Evolutionary conservation across 2,797 vertebrate genomes (phyloP).

Genomic region (Neomorphus geoffroyi): DNA sequence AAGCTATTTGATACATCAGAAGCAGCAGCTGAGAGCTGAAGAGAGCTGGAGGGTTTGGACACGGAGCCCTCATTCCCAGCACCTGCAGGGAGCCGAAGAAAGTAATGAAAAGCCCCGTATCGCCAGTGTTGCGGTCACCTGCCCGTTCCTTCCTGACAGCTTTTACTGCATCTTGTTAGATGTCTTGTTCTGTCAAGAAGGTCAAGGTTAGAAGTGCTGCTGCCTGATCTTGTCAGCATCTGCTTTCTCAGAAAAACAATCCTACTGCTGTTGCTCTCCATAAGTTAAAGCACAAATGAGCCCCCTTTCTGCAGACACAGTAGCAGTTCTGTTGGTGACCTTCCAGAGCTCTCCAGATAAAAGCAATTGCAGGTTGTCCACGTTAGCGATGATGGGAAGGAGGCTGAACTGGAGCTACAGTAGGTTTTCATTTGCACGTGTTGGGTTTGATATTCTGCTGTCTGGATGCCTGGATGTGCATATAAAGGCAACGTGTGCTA

Average conservation of each 20-base stretch:
- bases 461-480: background rate
- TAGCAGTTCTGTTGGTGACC: background rate
- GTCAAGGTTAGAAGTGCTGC: background rate
- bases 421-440: background rate
- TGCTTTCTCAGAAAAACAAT: background rate
- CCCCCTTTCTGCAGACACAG: background rate
- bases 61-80: background rate
- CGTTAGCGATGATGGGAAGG: background rate
- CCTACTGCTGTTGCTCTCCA: background rate
- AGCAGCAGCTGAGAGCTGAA: background rate
- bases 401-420: background rate
- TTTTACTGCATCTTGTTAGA: background rate
- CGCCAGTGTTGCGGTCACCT: background rate
- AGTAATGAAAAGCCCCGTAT: background rate
- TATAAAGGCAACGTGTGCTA: background rate
- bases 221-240: background rate
- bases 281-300: background rate
- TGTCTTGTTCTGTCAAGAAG: background rate
- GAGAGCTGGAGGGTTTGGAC: background rate
- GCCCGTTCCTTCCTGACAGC: background rate
- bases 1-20: background rate
- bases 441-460: background rate
- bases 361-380: background rate
- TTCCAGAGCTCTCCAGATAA: background rate
- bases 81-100: background rate